These are phyloP conservation scores for Drosophila borealis DNA, from an alignment of 2,888 invertebrate genomes.

Conservation along the genomic window DNA sequence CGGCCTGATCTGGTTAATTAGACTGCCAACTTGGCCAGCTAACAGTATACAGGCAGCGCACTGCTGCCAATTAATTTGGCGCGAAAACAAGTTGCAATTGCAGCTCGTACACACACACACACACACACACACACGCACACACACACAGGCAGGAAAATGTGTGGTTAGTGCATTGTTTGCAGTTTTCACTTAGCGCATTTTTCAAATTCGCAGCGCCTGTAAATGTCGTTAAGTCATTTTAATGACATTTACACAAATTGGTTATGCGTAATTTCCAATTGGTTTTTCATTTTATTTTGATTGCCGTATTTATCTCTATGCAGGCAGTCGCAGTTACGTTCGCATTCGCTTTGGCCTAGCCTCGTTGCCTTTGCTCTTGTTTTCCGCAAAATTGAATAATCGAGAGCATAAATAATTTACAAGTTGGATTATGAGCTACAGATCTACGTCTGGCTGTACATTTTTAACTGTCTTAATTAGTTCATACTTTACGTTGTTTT, in stretches of 20 bases:
- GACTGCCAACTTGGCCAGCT: slow-evolving; percentile 31
- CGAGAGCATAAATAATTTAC: background rate
- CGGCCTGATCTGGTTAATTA: slow-evolving; percentile 20
- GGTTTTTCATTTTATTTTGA: slow-evolving; percentile 28
- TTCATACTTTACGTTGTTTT: slow-evolving; percentile 3
- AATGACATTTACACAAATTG: slow-evolving; percentile 48
- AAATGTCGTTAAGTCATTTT: slow-evolving; percentile 44
- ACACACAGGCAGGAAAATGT: slow-evolving; percentile 22
- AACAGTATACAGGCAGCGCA: slow-evolving; percentile 23
- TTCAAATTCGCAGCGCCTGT: slow-evolving; percentile 17
- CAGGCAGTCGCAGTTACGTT: background rate
- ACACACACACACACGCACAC: slow-evolving; percentile 10
- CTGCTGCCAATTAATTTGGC: slow-evolving; percentile 23
- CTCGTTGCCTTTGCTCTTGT: background rate
- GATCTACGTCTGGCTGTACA: background rate
- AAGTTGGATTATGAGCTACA: background rate
- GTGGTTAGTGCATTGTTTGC: slow-evolving; percentile 16
- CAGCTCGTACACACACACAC: background rate
- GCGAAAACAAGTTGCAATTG: slow-evolving; percentile 28
- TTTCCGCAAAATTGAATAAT: background rate
- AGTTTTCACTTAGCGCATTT: slow-evolving; percentile 38
- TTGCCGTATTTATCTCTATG: slow-evolving; percentile 8
- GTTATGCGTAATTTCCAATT: slow-evolving; percentile 56
- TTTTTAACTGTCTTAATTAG: background rate
- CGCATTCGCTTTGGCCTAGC: slow-evolving; percentile 7